These are phyloP conservation scores for rat (Rattus norvegicus) DNA, from an alignment of 2,113 vertebrate species.

Conservation along the genomic window DNA sequence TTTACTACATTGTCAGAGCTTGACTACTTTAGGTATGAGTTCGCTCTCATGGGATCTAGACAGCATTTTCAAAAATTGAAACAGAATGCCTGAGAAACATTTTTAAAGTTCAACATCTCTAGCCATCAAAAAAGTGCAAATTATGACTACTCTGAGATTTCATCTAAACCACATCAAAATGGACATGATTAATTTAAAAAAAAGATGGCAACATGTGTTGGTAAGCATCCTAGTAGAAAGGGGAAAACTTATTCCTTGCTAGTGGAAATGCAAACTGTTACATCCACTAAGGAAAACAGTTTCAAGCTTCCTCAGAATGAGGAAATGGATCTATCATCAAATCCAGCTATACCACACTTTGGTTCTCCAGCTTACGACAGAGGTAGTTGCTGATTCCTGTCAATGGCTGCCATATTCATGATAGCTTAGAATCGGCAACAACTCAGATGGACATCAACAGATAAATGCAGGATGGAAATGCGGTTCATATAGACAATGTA, in stretches of 20 bases:
- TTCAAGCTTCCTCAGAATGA: neutral
- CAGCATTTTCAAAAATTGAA: neutral
- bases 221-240: neutral
- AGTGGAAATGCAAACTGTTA: neutral
- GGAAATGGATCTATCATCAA: neutral
- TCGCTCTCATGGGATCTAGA: neutral
- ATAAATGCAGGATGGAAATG: neutral
- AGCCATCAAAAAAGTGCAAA: neutral
- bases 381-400: neutral
- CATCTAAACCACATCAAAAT: neutral
- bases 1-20: neutral
- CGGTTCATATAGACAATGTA: neutral
- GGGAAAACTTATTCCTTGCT: neutral
- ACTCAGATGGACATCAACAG: neutral
- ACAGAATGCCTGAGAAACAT: neutral
- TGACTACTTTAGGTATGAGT: neutral
- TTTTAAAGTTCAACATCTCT: neutral
- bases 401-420: neutral
- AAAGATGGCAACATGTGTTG: neutral
- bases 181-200: neutral
- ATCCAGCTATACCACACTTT: neutral
- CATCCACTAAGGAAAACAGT: neutral
- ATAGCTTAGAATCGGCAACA: neutral
- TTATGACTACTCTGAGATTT: neutral
- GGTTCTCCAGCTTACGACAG: neutral